phyloP scores from a whole-genome alignment of 64 coral and sea anemone genomes.

The Dendrophyllia cribrosa region DNA sequence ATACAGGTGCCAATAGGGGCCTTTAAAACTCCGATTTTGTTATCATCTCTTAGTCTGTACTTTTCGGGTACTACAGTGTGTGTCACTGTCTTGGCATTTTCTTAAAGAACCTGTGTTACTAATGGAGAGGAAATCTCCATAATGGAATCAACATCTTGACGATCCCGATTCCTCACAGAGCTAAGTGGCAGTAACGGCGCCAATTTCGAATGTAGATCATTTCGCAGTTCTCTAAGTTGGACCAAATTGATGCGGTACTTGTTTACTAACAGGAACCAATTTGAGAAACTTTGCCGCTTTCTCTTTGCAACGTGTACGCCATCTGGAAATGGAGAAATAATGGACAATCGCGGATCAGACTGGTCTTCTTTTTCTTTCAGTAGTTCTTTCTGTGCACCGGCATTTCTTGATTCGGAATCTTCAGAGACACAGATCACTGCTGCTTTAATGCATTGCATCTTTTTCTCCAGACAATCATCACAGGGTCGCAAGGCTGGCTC shows the following conservation, averaged over 20 bases:
- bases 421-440: conserved; percentile 62
- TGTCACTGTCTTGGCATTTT: conserved; percentile 36
- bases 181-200: conserved; percentile 48
- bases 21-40: conserved; percentile 60
- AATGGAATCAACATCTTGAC: conserved; percentile 46
- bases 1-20: conserved; percentile 53
- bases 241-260: conserved; percentile 55
- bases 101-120: conserved; percentile 1
- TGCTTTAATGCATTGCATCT: conserved; percentile 73
- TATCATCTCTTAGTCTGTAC: conserved; percentile 50
- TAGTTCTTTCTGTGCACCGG: conserved; percentile 47
- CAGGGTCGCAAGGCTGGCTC: conserved; percentile 69
- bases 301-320: conserved; percentile 54
- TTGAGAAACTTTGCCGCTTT: conserved; percentile 68
- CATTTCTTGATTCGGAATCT: conserved; percentile 83
- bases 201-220: conserved; percentile 56
- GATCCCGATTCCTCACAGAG: conserved; percentile 56
- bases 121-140: conserved; percentile 33
- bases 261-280: conserved; percentile 63
- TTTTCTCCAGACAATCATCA: conserved; percentile 43
- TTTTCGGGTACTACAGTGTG: conserved; percentile 54
- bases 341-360: conserved; percentile 33
- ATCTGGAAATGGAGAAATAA: conserved; percentile 67
- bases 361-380: conserved; percentile 45
- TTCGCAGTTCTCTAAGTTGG: conserved; percentile 58